Evolutionary conservation across 1,140 invertebrate genomes (phyloP).

Genomic region (Neocloeon triangulifer): DNA sequence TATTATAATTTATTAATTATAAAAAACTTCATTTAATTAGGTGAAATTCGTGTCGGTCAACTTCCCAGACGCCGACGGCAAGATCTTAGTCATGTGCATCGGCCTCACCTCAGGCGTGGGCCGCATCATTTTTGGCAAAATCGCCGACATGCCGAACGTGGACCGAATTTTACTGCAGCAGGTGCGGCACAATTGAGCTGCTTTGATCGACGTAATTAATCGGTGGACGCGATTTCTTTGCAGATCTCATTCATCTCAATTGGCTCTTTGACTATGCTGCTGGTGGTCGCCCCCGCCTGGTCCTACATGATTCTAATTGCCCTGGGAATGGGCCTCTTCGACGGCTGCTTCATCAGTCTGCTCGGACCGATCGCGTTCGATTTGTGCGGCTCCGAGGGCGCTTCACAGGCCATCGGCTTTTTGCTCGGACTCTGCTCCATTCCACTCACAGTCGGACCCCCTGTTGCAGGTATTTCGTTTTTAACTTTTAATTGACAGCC

Average conservation of each 20-base stretch:
- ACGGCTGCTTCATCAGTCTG: slow-evolving; percentile 80
- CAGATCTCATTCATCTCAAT: slow-evolving; percentile 64
- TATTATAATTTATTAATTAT: slow-evolving; percentile 15
- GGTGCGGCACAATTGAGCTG: slow-evolving; percentile 16
- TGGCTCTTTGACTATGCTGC: slow-evolving; percentile 53
- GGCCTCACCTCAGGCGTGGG: slow-evolving; percentile 69
- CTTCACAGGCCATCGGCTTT: slow-evolving; percentile 79
- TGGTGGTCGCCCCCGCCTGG: slow-evolving; percentile 37
- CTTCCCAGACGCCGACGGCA: slow-evolving; percentile 37
- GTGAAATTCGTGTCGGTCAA: slow-evolving; percentile 41
- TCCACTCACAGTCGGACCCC: slow-evolving; percentile 67
- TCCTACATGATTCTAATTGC: slow-evolving; percentile 39
- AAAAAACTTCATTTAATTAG: slow-evolving; percentile 3
- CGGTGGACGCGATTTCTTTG: no score
- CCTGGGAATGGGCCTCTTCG: slow-evolving; percentile 67
- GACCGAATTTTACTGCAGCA: slow-evolving; percentile 70
- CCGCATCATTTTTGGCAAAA: slow-evolving; percentile 58
- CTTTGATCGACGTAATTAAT: no score
- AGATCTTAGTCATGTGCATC: slow-evolving; percentile 63
- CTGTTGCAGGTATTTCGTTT: slow-evolving; percentile 40
- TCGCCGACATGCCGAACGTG: slow-evolving; percentile 57
- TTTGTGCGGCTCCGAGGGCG: slow-evolving; percentile 59
- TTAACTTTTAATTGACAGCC: not conserved
- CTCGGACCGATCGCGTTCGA: slow-evolving; percentile 84
- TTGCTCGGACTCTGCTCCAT: slow-evolving; percentile 67